Conservation (phyloP, 2,113 vertebrate species). For the Phalacrocorax aristotelis region DNA sequence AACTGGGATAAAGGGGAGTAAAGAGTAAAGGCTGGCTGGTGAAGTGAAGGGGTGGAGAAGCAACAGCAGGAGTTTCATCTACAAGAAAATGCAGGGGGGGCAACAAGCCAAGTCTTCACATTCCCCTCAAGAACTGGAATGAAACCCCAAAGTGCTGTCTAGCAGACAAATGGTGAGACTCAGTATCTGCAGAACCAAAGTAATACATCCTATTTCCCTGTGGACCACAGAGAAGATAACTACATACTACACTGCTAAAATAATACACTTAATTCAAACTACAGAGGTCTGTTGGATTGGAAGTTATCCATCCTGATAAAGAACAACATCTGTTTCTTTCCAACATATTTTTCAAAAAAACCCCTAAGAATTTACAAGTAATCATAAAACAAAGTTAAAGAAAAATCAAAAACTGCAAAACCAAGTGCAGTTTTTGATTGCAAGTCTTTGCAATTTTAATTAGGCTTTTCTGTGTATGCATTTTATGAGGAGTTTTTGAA, state of each 20-base stretch:
- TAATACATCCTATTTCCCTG: background rate
- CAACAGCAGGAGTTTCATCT: background rate
- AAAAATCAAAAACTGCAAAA: background rate
- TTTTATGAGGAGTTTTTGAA: conserved; percentile 15
- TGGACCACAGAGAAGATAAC: background rate
- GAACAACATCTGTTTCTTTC: conserved; percentile 2
- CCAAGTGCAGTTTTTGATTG: background rate
- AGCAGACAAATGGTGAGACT: conserved; percentile 13
- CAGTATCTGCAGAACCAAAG: background rate
- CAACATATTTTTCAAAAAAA: background rate
- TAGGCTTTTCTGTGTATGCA: background rate
- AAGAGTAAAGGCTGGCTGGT: background rate
- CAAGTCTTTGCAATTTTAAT: background rate
- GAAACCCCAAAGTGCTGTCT: background rate
- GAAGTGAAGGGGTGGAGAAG: background rate
- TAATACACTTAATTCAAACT: background rate
- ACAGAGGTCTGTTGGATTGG: background rate
- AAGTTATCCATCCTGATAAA: conserved; percentile 25
- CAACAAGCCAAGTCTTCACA: background rate
- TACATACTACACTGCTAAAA: background rate
- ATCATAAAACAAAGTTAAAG: background rate
- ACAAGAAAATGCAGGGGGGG: background rate
- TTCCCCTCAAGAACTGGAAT: background rate
- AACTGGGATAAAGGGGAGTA: background rate
- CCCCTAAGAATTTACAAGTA: background rate